Evolutionary conservation across 2,113 vertebrate genomes (phyloP).

Genomic region (Pteropus alecto): DNA sequence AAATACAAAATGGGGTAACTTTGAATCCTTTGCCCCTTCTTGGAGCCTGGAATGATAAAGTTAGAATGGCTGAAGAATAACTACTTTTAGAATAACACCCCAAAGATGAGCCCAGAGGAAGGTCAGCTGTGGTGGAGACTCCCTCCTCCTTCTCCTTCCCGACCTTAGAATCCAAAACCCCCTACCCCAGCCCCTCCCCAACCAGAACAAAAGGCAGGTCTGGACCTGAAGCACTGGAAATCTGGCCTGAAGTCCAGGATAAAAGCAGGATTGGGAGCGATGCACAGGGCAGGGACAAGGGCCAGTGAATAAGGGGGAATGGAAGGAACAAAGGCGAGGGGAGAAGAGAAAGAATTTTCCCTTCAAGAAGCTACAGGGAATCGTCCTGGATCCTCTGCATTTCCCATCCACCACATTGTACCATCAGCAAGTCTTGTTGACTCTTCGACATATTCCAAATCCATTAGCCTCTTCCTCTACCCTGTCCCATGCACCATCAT

Average conservation of each 20-base stretch:
- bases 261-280: not conserved
- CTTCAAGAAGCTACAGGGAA: not conserved
- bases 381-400: not conserved
- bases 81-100: not conserved
- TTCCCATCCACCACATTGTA: not conserved
- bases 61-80: not conserved
- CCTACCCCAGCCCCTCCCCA: not conserved
- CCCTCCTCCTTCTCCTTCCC: not conserved
- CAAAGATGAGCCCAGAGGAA: not conserved
- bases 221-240: not conserved
- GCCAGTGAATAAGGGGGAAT: too few relatives aligned
- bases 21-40: not conserved
- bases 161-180: not conserved
- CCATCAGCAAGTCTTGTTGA: not conserved
- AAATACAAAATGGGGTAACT: not conserved
- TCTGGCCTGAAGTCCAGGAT: not conserved
- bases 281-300: not conserved
- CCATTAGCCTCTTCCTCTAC: not conserved
- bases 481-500: not conserved
- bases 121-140: not conserved
- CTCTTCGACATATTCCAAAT: not conserved
- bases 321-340: not conserved
- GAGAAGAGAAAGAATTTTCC: not conserved
- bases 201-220: not conserved
- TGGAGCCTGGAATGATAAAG: not conserved